Base-by-base conservation (phyloP, 2,888 invertebrate genomes). In the Volucella inanis region DNA sequence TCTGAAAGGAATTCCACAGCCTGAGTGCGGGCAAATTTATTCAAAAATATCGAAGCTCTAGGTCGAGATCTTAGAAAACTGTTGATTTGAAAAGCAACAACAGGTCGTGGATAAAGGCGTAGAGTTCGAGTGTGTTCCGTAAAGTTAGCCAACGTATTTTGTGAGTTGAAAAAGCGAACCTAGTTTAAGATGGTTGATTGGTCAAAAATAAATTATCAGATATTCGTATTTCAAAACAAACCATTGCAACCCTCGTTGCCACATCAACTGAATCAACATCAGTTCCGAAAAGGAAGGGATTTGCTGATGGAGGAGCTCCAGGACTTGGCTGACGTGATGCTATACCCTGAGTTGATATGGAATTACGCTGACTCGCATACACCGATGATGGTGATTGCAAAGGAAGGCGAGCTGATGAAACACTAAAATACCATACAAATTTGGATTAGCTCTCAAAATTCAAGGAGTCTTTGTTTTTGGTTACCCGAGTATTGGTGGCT, bases 1-100 rank as follows among this genome's bases (percentile, higher is more conserved):
- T 99, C 99, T 0, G 99, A 99, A 87, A 99, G 94, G 92, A 98
- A 99, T 91, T 99, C 99, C 1, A 99, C 99, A 0, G 99, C 99
- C 95, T 99, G 99, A 2, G 99, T 98, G 88, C 98, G 94, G 0
- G 99, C 97, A 90, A 99, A 98, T 90, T 96, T 96, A 89, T 96
- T 96, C 59, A 99, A 94, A 91, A 99, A 99, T 54, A 95, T 94
- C 0, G 98, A 97, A 11, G 96, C 95, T 87, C 97, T 94, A 0
- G 98, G 98, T 43, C 99, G 94, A 9, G 99, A 99, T 83, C 99
- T 94, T 11, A 99, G 93, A 90, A 99, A 99, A 90, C 98, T 98
- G 92, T 98, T 97, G 89, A 98, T 97, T 93, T 99, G 99, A 90
- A 99, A 98, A 6, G 99, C 99, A 4, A 99, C 99, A 2, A 99